phyloP scores from a whole-genome alignment of 2,113 vertebrate species.

The Melanotaenia duboulayi region DNA sequence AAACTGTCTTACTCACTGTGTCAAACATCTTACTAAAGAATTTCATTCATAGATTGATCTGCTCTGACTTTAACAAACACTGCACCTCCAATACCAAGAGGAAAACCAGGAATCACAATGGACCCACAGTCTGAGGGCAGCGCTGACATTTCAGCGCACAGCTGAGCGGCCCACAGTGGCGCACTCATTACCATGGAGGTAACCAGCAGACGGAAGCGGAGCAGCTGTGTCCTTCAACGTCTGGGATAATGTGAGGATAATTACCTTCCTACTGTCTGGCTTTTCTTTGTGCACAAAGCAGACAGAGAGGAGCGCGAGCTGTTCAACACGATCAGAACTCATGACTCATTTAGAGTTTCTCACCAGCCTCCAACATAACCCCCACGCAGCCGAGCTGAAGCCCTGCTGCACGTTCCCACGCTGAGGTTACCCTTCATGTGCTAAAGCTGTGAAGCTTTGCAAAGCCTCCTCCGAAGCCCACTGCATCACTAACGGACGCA shows the following conservation, averaged over 20 bases:
- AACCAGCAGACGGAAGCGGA: slow-evolving; percentile 11
- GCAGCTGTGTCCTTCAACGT: slow-evolving; percentile 32
- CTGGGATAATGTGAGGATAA: slow-evolving; percentile 23
- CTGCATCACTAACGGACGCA: not conserved
- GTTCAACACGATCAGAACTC: slow-evolving; percentile 31
- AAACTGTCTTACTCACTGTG: too few species aligned
- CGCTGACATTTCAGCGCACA: slow-evolving; percentile 47
- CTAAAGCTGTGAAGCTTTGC: slow-evolving; percentile 1
- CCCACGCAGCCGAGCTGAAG: not conserved
- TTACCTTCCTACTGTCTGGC: slow-evolving; percentile 10
- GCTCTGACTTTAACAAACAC: too few species aligned
- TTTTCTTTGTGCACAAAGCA: slow-evolving; percentile 1
- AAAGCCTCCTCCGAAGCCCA: slow-evolving; percentile 2
- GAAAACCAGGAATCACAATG: too few species aligned
- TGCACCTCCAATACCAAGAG: too few species aligned
- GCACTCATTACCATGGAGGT: slow-evolving; percentile 15
- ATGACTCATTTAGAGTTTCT: slow-evolving; percentile 61
- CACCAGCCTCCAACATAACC: slow-evolving; percentile 50
- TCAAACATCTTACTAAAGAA: too few species aligned
- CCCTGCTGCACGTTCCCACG: slow-evolving; percentile 7
- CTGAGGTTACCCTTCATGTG: slow-evolving; percentile 13
- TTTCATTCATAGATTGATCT: too few species aligned
- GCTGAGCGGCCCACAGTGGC: slow-evolving; percentile 34
- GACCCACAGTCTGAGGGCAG: not conserved
- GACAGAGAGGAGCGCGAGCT: slow-evolving; percentile 6